Evolutionary conservation across 1,140 invertebrate genomes (phyloP).

Genomic region (Ganaspis sp.): DNA sequence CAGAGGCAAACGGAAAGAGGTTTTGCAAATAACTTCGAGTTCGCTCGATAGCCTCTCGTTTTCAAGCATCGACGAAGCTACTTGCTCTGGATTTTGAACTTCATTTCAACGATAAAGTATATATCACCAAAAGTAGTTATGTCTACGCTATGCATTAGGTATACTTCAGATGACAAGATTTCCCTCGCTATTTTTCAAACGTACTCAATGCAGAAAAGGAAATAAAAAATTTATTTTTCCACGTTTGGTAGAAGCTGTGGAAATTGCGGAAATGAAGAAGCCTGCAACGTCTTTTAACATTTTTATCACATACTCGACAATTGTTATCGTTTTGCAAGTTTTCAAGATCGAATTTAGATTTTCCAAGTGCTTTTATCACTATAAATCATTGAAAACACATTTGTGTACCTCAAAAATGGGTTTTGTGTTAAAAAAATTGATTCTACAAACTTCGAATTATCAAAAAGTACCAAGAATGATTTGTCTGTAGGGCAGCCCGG

Average conservation of each 20-base stretch:
- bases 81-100: slow-evolving; percentile 29
- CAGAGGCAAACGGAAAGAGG: slow-evolving; percentile 35
- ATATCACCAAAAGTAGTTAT: slow-evolving; percentile 12
- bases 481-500: too few relatives aligned
- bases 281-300: not conserved
- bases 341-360: too few relatives aligned
- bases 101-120: slow-evolving; percentile 32
- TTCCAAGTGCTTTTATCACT: too few relatives aligned
- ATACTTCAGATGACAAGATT: not conserved
- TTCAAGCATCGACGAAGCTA: slow-evolving; percentile 34
- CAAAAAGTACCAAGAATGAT: too few relatives aligned
- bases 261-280: slow-evolving; percentile 8
- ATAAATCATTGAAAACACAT: too few relatives aligned
- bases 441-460: too few relatives aligned
- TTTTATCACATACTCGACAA: not conserved
- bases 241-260: not conserved
- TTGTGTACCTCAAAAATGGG: too few relatives aligned
- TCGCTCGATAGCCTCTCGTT: slow-evolving; percentile 39
- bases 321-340: not conserved
- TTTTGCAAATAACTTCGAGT: slow-evolving; percentile 36
- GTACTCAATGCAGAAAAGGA: not conserved
- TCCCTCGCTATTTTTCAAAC: not conserved
- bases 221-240: not conserved
- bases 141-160: not conserved
- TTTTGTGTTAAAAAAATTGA: too few relatives aligned